Evolutionary conservation across 2,797 vertebrate species (phyloP), one percentile per base, ranked within the genome.

Genomic region (Sebastes oblongus): DNA sequence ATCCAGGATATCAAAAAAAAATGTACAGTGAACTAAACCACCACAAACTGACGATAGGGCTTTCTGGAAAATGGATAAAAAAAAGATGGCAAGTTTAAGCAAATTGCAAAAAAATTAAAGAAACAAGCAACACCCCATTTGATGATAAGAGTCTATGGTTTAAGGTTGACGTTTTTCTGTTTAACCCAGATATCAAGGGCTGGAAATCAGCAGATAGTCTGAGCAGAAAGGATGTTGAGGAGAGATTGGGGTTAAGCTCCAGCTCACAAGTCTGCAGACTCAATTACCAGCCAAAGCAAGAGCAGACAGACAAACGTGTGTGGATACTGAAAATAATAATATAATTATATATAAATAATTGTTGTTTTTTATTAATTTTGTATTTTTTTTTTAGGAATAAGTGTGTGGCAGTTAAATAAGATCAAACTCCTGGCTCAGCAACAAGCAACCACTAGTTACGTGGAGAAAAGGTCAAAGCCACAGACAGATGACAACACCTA

Each of bases 171-270:
- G 8, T 65, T 42, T 22, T 30, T 3, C 1, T 54, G 4, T 66
- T n/a, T 8, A 32, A 3, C 1, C 6, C 52, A 59, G 20, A 77
- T 29, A 55, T 68, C 46, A 7, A 73, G 42, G 66, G 59, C 69
- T 42, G 52, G 36, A 74, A 24, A 50, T 60, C 32, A 78, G 74
- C 75, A 42, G 30, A 50, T 18, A 8, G 72, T 69, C 56, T 29
- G 9, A 75, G 68, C 14, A 66, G 50, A 75, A 32, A 72, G n/a
- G 52, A 52, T 39, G 50, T 14, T 36, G 24, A 36, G 24, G 11
- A 46, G 55, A 83, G 78, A 90, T 82, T 86, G 59, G 50, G 72
- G 76, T 84, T 81, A 92, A 90, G 84, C 83, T 83, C 39, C 65
- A 52, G 75, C 79, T 90, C 82, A 83, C 83, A 72, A 61, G 46